Evolutionary conservation across 2,113 vertebrate species (phyloP).

Genomic region (Mirounga angustirostris): DNA sequence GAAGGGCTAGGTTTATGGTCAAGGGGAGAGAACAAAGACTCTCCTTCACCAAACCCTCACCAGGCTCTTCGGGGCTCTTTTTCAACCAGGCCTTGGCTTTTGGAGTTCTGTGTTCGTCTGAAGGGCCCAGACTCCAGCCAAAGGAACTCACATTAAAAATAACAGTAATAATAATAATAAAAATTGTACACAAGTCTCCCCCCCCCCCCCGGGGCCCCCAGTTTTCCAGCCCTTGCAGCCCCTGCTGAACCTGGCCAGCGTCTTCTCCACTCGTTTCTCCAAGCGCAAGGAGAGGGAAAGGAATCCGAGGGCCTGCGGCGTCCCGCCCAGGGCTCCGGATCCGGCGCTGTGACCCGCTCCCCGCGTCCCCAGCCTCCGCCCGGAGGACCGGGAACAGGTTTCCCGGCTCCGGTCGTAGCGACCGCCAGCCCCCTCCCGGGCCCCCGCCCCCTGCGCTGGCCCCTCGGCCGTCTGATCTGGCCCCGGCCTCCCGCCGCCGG

Average conservation of each 20-base stretch:
- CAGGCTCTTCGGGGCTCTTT: background rate
- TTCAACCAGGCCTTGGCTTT: background rate
- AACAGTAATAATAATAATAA: background rate
- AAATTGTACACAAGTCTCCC: background rate
- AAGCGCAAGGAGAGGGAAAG: background rate
- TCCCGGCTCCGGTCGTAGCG: rapidly evolving
- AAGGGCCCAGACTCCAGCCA: background rate
- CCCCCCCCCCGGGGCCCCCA: background rate
- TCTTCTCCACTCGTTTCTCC: background rate
- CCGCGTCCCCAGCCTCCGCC: background rate
- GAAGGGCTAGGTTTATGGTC: background rate
- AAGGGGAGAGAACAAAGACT: background rate
- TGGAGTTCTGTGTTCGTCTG: background rate
- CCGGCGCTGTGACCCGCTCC: background rate
- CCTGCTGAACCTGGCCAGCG: background rate
- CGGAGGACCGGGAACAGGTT: background rate
- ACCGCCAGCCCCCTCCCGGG: background rate
- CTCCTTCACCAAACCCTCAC: background rate
- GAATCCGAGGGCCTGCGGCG: background rate
- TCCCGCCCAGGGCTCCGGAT: background rate
- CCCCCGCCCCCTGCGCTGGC: background rate
- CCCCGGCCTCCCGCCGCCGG: background rate
- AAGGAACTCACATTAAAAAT: background rate
- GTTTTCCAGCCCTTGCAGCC: rapidly evolving
- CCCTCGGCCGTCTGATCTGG: background rate